These are phyloP conservation scores for Drosophila baimaii DNA, from an alignment of 1,140 invertebrate genomes.

Conservation along the genomic window DNA sequence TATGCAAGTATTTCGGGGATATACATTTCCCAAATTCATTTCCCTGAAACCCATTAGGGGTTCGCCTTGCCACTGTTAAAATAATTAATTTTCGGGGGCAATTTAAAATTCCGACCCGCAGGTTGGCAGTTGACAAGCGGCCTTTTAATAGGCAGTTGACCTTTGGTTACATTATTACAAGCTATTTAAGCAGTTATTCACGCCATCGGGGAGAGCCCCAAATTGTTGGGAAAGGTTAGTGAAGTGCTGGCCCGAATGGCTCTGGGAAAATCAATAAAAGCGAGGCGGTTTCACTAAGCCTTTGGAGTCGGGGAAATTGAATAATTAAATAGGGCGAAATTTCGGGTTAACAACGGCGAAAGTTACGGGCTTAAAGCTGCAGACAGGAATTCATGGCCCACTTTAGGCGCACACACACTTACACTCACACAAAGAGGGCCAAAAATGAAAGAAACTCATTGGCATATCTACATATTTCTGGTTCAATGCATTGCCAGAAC, in stretches of 20 bases:
- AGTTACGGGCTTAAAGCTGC: conserved; percentile 20
- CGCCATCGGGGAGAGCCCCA: neutral
- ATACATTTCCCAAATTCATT: conserved; percentile 1
- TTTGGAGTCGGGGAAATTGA: neutral
- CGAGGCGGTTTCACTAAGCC: neutral
- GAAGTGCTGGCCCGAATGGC: neutral
- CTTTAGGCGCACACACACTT: conserved; percentile 28
- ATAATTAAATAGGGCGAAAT: conserved; percentile 6
- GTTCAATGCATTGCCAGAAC: conserved; percentile 72
- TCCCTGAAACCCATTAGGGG: conserved; percentile 7
- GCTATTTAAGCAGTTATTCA: conserved; percentile 15
- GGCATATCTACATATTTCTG: conserved; percentile 79
- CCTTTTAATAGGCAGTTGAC: conserved; percentile 35
- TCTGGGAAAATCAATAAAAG: conserved; percentile 29
- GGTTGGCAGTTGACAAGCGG: conserved; percentile 20
- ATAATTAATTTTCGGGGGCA: conserved; percentile 35
- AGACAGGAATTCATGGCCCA: conserved; percentile 13
- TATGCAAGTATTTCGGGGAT: neutral
- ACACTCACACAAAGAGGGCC: conserved; percentile 19
- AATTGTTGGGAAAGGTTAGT: conserved; percentile 31
- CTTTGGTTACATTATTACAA: conserved; percentile 15
- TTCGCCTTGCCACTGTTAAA: neutral
- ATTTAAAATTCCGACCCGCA: conserved; percentile 25
- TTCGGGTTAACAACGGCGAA: conserved; percentile 1
- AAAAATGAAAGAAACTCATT: conserved; percentile 55